phyloP scores from a whole-genome alignment of 1,140 invertebrate genomes.

The Trichogramma pretiosum region DNA sequence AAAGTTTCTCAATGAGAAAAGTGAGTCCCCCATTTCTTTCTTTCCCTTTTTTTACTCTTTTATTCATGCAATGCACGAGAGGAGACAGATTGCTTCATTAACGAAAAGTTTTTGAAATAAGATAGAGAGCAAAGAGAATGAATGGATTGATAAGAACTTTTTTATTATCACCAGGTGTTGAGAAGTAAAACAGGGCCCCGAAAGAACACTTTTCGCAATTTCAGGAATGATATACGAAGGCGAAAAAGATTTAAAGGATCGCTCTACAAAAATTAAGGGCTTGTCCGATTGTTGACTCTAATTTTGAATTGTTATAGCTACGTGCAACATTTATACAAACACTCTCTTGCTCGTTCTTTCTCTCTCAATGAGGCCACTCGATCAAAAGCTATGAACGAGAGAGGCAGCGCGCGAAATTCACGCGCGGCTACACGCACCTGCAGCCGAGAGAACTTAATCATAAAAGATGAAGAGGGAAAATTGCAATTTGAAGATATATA shows the following conservation, averaged over 20 bases:
- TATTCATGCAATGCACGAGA: no score
- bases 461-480: background rate
- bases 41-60: background rate
- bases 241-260: conserved; percentile 1
- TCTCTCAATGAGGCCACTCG: no score
- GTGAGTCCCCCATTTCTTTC: conserved; percentile 1
- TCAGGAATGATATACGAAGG: no score
- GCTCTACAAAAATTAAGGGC: background rate
- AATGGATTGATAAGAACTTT: conserved; percentile 10
- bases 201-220: no score
- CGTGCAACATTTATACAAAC: no score
- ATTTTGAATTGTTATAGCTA: background rate
- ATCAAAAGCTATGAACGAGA: conserved; percentile 5
- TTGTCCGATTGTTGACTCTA: background rate
- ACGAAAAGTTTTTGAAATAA: conserved; percentile 18
- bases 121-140: conserved; percentile 13
- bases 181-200: background rate
- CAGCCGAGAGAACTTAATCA: background rate
- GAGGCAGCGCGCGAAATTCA: no score
- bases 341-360: no score
- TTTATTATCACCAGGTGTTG: background rate
- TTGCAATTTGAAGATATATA: conserved; percentile 3
- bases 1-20: conserved; percentile 6
- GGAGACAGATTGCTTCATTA: conserved; percentile 18
- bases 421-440: no score